Conservation (phyloP, 2,888 invertebrate species). For the Lithosia quadra region DNA sequence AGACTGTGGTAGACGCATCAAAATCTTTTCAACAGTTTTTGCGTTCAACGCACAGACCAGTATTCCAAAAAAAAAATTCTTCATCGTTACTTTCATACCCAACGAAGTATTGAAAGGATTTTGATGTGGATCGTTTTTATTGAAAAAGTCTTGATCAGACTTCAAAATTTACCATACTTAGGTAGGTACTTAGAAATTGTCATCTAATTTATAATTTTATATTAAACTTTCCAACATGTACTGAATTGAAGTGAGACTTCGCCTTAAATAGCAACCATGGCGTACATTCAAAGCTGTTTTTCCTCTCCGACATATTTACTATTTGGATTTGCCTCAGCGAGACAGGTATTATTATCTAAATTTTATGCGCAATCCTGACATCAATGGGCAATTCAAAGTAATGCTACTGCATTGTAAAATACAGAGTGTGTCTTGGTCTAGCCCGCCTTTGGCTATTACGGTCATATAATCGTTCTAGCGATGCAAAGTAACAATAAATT, state of each 20-base stretch:
- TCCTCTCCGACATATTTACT: slow-evolving; percentile 13
- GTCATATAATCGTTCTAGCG: slow-evolving; percentile 22
- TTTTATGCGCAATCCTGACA: slow-evolving; percentile 16
- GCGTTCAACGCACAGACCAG: no score
- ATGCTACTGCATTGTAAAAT: slow-evolving; percentile 32
- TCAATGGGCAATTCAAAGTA: slow-evolving; percentile 26
- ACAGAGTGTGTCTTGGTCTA: slow-evolving; percentile 30
- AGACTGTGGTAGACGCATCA: no score
- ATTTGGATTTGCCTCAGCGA: slow-evolving; percentile 21
- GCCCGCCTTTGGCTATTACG: slow-evolving; percentile 29
- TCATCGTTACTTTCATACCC: no score
- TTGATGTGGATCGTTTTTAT: no score
- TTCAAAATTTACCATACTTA: no score
- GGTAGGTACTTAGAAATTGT: no score
- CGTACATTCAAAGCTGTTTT: slow-evolving; percentile 22
- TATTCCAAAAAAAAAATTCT: no score
- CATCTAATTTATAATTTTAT: no score
- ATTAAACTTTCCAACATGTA: background rate
- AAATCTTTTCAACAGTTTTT: no score
- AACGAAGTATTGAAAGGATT: no score
- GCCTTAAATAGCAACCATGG: slow-evolving; percentile 16
- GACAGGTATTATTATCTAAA: slow-evolving; percentile 27
- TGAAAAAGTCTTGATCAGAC: no score
- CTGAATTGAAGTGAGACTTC: no score
- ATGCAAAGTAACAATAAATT: slow-evolving; percentile 27